Evolutionary conservation across 2,888 invertebrate species (phyloP), one percentile per base, ranked within the genome.

Genomic region (Lasioglossum morio): DNA sequence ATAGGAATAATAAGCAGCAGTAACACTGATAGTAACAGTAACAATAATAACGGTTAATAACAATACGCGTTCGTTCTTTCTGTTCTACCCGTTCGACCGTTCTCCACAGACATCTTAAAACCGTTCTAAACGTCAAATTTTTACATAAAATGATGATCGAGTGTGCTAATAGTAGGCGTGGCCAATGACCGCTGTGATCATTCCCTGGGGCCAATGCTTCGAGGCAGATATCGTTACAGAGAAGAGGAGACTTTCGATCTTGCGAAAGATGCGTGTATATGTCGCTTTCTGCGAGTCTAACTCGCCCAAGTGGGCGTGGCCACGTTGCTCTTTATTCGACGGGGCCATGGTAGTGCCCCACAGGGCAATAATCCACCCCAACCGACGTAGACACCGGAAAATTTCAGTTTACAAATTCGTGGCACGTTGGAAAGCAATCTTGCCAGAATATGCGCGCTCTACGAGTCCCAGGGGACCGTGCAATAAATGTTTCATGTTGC

Each of bases 1-100:
- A 91, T 92, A 89, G 89, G 84, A 90, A 85, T 82, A 86, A 84
- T 83, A 90, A 91, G 37, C 83, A 89, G 86, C 85, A 85, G 84
- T 87, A 87, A 90, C 82, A 87, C 72, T 90, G 88, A 77, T 76
- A 89, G 84, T 88, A 89, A 90, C 86, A 89, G 74, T 75, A 84
- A 84, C 74, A 84, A 84, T 84, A 84, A 84, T 84, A 84, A 84
- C 77, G 57, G 77, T 85, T 91, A 89, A 91, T 90, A 92, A 92
- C 87, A 92, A 89, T 74, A 87, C 72, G 78, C 48, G 73, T 48
- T 75, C 12, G 43, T 80, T 81, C 43, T 85, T 66, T 85, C 72
- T 76, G 63, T 81, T 78, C 34, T 43, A 3, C 60, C 66, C 70
- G 60, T 76, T 12, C 43, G 4, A 23, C 10, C 23, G 63, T 40